Evolutionary conservation across 1,140 invertebrate species (phyloP).

Genomic region (Eriosoma lanigerum): DNA sequence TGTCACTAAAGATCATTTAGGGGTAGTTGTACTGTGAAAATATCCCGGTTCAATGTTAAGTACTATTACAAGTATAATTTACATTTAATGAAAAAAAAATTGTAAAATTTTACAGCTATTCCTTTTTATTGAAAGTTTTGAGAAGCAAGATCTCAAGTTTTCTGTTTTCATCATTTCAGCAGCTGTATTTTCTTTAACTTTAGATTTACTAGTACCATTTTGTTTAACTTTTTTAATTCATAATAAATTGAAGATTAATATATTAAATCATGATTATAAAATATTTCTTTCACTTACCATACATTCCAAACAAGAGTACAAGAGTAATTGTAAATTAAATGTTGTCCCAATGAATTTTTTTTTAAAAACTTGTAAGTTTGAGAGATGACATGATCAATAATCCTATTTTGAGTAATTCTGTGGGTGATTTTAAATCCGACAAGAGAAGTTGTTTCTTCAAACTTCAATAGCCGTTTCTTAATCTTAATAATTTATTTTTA

Average conservation of each 20-base stretch:
- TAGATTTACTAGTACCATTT: neutral
- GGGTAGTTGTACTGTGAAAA: too few species aligned
- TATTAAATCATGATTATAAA: neutral
- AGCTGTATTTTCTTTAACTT: constrained; percentile 14
- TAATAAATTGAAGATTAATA: neutral
- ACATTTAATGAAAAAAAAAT: too few species aligned
- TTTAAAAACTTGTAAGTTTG: neutral
- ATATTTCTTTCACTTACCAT: constrained; percentile 27
- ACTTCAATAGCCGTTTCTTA: neutral
- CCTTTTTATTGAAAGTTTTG: neutral
- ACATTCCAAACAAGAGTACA: constrained; percentile 42
- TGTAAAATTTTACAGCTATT: too few species aligned
- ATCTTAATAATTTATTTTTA: neutral
- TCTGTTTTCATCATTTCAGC: constrained; percentile 34
- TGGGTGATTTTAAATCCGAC: constrained; percentile 10
- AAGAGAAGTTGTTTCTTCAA: constrained; percentile 27
- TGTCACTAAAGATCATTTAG: too few species aligned
- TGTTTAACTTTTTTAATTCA: too few species aligned
- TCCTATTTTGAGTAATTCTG: constrained; percentile 13
- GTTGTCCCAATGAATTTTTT: neutral
- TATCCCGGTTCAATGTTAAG: too few species aligned
- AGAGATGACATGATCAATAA: neutral
- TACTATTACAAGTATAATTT: too few species aligned
- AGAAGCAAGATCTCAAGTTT: neutral
- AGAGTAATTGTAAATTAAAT: constrained; percentile 16